These are phyloP conservation scores for Darevskia mixta DNA, from an alignment of 2,797 vertebrate genomes.

Conservation along the genomic window DNA sequence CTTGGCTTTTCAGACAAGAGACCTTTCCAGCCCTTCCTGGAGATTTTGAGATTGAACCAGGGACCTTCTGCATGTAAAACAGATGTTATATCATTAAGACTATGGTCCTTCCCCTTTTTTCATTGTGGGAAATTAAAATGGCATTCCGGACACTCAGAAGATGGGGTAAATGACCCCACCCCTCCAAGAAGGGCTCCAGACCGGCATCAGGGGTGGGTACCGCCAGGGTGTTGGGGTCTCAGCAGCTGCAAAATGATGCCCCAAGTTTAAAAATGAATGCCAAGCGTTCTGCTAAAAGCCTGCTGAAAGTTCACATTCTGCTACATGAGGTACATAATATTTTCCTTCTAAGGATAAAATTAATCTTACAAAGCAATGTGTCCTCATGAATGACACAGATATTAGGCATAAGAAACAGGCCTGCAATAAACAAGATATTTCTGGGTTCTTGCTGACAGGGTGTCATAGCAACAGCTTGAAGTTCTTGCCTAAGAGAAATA, in stretches of 20 bases:
- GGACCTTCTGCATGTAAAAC: too few relatives aligned
- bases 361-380: conserved; percentile 12
- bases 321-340: neutral
- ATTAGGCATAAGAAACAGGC: neutral
- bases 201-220: neutral
- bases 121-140: too few relatives aligned
- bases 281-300: neutral
- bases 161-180: too few relatives aligned
- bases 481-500: neutral
- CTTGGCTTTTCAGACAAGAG: too few relatives aligned
- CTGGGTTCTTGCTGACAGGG: conserved; percentile 15
- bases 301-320: neutral
- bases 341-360: conserved; percentile 12
- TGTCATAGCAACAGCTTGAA: conserved; percentile 17
- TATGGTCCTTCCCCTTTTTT: too few relatives aligned
- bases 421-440: conserved; percentile 13
- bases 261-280: neutral
- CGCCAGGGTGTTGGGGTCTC: neutral
- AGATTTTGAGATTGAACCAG: too few relatives aligned
- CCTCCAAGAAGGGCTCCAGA: neutral
- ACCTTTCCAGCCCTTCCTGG: too few relatives aligned
- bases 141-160: too few relatives aligned
- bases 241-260: neutral
- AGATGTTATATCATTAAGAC: too few relatives aligned
- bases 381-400: conserved; percentile 4